Conservation (phyloP, 2,113 vertebrate species). For the Pachyramphus minor region DNA sequence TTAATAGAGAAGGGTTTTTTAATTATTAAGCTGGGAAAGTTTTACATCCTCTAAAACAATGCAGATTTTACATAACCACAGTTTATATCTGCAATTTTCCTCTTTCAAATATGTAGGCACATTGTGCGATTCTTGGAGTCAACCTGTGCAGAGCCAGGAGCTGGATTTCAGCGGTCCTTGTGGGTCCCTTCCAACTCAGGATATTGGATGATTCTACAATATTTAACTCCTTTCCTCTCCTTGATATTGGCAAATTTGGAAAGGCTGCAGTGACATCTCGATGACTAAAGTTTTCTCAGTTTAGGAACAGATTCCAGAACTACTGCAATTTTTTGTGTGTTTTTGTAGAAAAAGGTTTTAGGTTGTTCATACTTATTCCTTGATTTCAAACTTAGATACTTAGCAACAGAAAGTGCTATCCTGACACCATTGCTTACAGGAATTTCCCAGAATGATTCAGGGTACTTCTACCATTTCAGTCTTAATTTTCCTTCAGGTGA, state of each 20-base stretch:
- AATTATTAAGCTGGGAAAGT: background rate
- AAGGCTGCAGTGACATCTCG: background rate
- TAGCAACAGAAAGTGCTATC: background rate
- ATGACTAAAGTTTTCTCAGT: background rate
- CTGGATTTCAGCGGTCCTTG: background rate
- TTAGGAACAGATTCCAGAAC: background rate
- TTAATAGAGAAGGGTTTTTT: background rate
- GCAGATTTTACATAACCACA: background rate
- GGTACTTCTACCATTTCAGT: background rate
- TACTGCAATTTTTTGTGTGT: accelerated
- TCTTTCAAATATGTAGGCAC: background rate
- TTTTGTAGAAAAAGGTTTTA: background rate
- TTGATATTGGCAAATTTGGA: background rate
- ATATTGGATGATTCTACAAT: background rate
- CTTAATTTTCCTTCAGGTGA: background rate
- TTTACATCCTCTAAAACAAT: background rate
- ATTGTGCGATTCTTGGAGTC: background rate
- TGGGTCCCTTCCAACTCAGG: background rate
- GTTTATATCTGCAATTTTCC: background rate
- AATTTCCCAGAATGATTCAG: background rate
- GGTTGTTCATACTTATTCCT: background rate
- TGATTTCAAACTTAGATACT: background rate
- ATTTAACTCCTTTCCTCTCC: background rate
- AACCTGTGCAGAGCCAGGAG: background rate
- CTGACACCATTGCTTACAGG: background rate